Evolutionary conservation across 2,113 vertebrate genomes (phyloP).

Genomic region (Scatophagus argus): DNA sequence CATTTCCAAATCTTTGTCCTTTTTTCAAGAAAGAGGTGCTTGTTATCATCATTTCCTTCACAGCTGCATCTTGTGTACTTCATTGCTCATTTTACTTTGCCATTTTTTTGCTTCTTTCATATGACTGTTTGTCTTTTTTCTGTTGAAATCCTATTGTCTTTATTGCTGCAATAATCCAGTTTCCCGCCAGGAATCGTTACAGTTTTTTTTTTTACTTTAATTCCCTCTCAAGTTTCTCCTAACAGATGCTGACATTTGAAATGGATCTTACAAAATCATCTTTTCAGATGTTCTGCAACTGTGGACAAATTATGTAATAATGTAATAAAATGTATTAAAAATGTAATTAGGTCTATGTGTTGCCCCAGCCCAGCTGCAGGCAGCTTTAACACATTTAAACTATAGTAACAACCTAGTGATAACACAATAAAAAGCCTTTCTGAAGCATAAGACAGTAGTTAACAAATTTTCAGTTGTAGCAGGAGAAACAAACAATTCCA

Average conservation of each 20-base stretch:
- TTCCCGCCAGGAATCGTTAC: conserved; percentile 40
- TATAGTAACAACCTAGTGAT: not conserved
- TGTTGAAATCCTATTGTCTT: conserved; percentile 17
- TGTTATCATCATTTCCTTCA: not conserved
- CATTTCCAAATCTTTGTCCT: no score
- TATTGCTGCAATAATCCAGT: conserved; percentile 24
- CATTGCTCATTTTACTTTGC: not conserved
- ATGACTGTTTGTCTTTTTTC: conserved; percentile 13
- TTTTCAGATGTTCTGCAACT: not conserved
- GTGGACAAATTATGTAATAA: not conserved
- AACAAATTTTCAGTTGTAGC: not conserved
- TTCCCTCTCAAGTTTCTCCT: conserved; percentile 26
- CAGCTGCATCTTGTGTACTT: not conserved
- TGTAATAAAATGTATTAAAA: no score
- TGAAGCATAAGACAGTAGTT: not conserved
- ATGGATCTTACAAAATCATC: not conserved
- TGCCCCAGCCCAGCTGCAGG: not conserved
- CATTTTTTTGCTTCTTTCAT: conserved; percentile 26
- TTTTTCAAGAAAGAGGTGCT: no score
- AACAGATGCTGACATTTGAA: conserved; percentile 24
- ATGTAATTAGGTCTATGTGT: conserved; percentile 18
- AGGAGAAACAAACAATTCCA: not conserved
- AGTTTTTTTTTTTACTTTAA: conserved; percentile 29
- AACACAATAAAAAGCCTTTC: not conserved
- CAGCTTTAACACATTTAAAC: conserved; percentile 26